Base-by-base conservation (phyloP, 2,888 invertebrate genomes). In the Cosmopolites sordidus region DNA sequence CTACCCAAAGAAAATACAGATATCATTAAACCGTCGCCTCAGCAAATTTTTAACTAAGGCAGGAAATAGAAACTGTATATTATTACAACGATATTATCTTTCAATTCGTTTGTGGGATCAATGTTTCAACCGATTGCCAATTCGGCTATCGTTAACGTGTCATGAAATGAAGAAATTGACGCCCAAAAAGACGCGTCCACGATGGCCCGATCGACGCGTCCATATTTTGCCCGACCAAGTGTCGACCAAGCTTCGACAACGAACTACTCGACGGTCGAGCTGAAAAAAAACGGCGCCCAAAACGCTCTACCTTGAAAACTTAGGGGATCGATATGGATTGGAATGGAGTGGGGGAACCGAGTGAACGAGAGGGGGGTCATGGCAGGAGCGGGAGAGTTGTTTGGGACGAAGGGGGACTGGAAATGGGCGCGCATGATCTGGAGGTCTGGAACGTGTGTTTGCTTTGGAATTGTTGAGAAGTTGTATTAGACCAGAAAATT, bases 231-330 rank as follows among this genome's bases (percentile, higher is more conserved):
- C 22, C 22, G 22, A 22, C 8, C 22, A 22, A 22, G 4, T 22
- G 22, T n/a, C n/a, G n/a, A n/a, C 22, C 22, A 22, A 22, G 22
- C 22, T 45, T 18, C 29, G 16, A 50, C 38, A 38, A 18, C 29
- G 46, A 43, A 46, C 50, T 48, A 37, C 37, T 43, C 37, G 39
- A 18, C 43, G 40, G 33, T 40, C 50, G 39, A 44, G 40, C 55
- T 48, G 43, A 55, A 33, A 33, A 54, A 55, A 54, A 54, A 54
- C 49, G 39, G 39, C 42, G 44, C 44, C 48, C 40, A 44, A 54
- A 54, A 48, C 30, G 46, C 51, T 48, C 56, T 45, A 56, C 56
- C 56, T 56, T 56, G 56, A 56, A 55, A 56, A 56, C 52, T 56
- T 48, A 33, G 48, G 41, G 48, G 42, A 56, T 56, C 56, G 56